Conservation (phyloP, 2,113 vertebrate species). For the Rhinolophus sinicus region DNA sequence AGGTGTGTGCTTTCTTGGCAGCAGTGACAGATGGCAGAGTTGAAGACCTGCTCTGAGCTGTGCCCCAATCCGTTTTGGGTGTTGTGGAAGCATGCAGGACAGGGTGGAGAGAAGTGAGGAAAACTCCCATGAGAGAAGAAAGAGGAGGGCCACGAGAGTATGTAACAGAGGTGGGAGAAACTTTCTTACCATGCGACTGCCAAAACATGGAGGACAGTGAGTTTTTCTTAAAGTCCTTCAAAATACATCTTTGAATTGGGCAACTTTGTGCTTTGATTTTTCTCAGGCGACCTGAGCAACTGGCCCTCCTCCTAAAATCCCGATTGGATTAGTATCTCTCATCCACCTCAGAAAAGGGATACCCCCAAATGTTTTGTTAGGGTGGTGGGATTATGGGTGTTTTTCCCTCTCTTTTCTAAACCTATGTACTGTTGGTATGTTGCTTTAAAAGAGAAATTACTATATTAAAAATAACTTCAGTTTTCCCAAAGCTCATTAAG, state of each 20-base stretch:
- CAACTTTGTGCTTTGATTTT: neutral
- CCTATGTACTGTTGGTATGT: neutral
- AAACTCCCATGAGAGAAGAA: neutral
- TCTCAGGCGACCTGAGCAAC: neutral
- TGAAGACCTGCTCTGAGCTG: neutral
- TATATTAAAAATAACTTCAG: neutral
- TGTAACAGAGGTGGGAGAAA: neutral
- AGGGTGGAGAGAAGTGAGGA: neutral
- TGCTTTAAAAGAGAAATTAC: slow-evolving; percentile 30
- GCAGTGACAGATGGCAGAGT: fast-evolving
- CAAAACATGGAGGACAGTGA: neutral
- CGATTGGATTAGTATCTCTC: neutral
- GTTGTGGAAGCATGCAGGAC: neutral
- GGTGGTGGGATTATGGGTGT: neutral
- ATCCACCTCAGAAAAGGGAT: neutral
- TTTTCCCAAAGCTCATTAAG: slow-evolving; percentile 51
- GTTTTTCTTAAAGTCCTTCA: neutral
- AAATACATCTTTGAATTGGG: neutral
- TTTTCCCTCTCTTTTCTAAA: neutral
- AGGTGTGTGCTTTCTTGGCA: neutral
- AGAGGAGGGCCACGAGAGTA: neutral
- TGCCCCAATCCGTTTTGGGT: neutral
- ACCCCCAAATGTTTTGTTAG: neutral
- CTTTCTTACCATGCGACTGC: neutral
- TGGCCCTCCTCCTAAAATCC: neutral